Conservation (phyloP, 2,888 invertebrate species). For the Camptogramma bilineatum region DNA sequence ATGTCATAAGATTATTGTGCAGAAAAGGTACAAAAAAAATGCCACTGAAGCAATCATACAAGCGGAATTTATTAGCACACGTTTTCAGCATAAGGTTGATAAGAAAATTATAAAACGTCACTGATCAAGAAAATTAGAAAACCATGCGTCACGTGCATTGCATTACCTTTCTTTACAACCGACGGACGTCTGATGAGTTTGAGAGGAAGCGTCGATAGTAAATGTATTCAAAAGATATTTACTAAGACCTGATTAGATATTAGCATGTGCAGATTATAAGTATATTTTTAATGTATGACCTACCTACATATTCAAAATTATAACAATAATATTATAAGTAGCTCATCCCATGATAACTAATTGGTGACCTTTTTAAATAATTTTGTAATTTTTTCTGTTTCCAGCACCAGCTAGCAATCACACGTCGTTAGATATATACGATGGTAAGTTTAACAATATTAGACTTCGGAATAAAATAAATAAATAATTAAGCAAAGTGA, state of each 20-base stretch:
- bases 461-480: background rate
- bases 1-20: slow-evolving; percentile 1
- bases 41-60: slow-evolving; percentile 40
- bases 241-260: too few species aligned
- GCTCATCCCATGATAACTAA: slow-evolving; percentile 14
- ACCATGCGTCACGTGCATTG: too few species aligned
- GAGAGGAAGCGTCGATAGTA: too few species aligned
- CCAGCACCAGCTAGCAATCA: slow-evolving; percentile 88
- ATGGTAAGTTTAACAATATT: slow-evolving; percentile 64
- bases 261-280: too few species aligned
- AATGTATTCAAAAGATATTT: too few species aligned
- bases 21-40: background rate
- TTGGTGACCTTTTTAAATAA: background rate
- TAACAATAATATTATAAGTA: too few species aligned
- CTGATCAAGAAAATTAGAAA: slow-evolving; percentile 27
- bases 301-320: too few species aligned
- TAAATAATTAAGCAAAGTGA: background rate
- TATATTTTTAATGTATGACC: too few species aligned
- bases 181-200: too few species aligned
- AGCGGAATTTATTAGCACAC: slow-evolving; percentile 57
- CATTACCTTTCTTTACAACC: too few species aligned
- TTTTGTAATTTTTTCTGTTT: slow-evolving; percentile 67
- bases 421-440: slow-evolving; percentile 87
- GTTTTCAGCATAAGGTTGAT: slow-evolving; percentile 48
- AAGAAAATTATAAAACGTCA: slow-evolving; percentile 49